Evolutionary conservation across 2,888 invertebrate species (phyloP), one percentile per base, ranked within the genome.

Genomic region (Cheilosia grossa): DNA sequence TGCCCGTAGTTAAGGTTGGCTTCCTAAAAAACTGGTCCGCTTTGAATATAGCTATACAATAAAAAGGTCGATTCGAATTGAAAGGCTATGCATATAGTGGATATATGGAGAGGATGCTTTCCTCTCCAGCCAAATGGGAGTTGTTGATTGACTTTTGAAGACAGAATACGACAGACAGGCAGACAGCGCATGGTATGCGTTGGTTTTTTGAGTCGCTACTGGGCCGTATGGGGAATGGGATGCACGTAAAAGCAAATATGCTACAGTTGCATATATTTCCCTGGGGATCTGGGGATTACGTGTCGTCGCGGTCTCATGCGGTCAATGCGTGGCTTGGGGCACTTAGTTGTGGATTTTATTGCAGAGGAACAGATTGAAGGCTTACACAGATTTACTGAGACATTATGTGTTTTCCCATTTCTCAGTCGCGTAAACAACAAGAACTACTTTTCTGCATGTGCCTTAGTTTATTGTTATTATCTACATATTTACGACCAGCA

Each of bases 111-210:
- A n/a, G 51, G 63, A 63, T 37, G 33, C 7, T 15, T 21, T 37
- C 33, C n/a, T 10, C 21, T 47, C 47, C 9, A 49, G 33, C 61
- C 24, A 70, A 49, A 63, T 54, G 56, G 56, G 56, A 64, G 49
- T 58, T 47, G 74, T 40, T 74, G 74, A 74, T 66, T 74, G 74
- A 64, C 74, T 64, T 64, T 27, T 64, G 56, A 64, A 66, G 74
- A 40, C 47, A 56, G 44, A 64, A 73, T 24, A 37, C 27, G 44
- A 53, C 24, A 40, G 51, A 44, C 27, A 17, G 44, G 19, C 40
- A 10, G 54, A 37, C 53, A 54, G 44, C n/a, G 27, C 13, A 30
- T 19, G 24, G 10, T 44, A 30, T 67, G 44, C 21, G 44, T 56
- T 33, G 56, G 56, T 56, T 69, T 54, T 61, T 47, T 47, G 44